These are phyloP conservation scores for Panorpa germanica DNA, from an alignment of 2,888 invertebrate species.

Conservation along the genomic window DNA sequence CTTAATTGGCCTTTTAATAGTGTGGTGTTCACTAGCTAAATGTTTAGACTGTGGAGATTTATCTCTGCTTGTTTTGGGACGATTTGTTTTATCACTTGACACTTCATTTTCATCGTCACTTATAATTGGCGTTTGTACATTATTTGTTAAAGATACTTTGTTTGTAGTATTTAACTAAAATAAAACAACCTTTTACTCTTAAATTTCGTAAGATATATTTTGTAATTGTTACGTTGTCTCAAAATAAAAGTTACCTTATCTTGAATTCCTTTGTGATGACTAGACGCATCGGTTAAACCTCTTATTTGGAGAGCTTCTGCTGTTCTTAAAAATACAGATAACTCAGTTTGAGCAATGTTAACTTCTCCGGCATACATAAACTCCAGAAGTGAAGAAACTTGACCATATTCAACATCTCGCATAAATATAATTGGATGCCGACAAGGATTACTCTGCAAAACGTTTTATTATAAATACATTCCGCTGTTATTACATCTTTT, in stretches of 20 bases:
- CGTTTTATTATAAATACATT: not conserved
- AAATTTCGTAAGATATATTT: too few relatives aligned
- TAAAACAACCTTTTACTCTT: too few relatives aligned
- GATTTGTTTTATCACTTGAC: too few relatives aligned
- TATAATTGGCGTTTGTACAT: too few relatives aligned
- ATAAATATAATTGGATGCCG: constrained; percentile 73
- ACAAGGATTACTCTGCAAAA: constrained; percentile 61
- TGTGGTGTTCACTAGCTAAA: too few relatives aligned
- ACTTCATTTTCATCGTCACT: too few relatives aligned
- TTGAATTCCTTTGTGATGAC: constrained; percentile 19
- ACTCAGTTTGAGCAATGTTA: constrained; percentile 60
- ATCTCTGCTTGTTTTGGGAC: too few relatives aligned
- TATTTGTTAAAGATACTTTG: constrained; percentile 12
- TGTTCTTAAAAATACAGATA: constrained; percentile 54
- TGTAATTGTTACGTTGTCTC: constrained; percentile 2
- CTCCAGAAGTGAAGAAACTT: constrained; percentile 57
- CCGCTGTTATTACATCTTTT: constrained; percentile 3
- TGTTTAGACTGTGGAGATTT: too few relatives aligned
- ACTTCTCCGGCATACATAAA: constrained; percentile 79
- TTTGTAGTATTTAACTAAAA: too few relatives aligned
- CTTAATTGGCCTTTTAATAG: too few relatives aligned
- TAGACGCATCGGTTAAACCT: constrained; percentile 51
- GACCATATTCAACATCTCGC: constrained; percentile 63
- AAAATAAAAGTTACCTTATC: constrained; percentile 5
- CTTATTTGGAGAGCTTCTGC: constrained; percentile 64